Conservation (phyloP, 2,797 vertebrate genomes). For the Coendou prehensilis region DNA sequence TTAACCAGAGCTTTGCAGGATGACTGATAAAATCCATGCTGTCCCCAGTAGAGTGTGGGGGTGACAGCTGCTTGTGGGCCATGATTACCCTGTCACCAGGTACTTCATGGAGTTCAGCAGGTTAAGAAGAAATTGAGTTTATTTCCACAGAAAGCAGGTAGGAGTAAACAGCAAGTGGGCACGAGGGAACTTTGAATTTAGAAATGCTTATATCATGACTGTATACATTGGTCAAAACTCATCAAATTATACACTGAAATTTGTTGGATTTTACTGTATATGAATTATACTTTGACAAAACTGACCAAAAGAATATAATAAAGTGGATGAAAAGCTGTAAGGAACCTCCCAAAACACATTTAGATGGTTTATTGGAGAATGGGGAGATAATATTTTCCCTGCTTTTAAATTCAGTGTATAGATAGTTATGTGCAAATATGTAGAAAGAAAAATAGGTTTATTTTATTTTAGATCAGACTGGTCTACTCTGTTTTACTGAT, state of each 20-base stretch:
- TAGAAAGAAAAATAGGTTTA: neutral
- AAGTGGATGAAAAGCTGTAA: neutral
- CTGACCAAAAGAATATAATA: neutral
- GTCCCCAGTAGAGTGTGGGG: neutral
- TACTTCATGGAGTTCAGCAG: neutral
- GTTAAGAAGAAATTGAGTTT: neutral
- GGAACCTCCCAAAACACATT: neutral
- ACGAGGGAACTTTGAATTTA: neutral
- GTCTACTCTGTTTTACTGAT: neutral
- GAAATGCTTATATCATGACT: neutral
- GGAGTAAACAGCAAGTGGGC: neutral
- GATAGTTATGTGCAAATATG: neutral
- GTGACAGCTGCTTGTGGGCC: neutral
- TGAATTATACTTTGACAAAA: neutral
- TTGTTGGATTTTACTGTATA: neutral
- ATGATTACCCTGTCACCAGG: neutral
- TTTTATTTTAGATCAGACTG: neutral
- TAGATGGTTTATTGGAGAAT: neutral
- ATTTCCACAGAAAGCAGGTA: neutral
- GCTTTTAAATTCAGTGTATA: neutral
- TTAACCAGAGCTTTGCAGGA: neutral
- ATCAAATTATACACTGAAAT: neutral
- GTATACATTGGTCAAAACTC: neutral
- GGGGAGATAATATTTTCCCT: neutral
- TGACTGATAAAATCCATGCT: slow-evolving; percentile 5